Percentiles rank a stretch among this genome's conserved stretches.
Evolutionary conservation across 2,113 vertebrate genomes (phyloP).

Genomic region (Saiga tatarica): DNA sequence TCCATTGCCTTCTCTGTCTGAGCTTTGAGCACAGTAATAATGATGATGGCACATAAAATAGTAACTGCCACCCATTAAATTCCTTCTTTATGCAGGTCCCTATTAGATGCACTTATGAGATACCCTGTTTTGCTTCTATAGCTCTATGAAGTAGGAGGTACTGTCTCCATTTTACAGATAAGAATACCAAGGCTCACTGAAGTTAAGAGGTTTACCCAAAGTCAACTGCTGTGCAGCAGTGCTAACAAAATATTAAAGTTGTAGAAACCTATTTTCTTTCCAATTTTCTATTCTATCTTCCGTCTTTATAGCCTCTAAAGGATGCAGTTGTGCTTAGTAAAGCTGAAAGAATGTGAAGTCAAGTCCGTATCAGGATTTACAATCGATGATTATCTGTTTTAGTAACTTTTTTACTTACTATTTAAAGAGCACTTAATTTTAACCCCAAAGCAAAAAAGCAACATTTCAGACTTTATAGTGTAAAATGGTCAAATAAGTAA

Average conservation of each 20-base stretch:
- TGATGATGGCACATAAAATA: neutral
- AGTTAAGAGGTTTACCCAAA: neutral
- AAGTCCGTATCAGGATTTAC: neutral
- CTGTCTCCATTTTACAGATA: slow-evolving; percentile 15
- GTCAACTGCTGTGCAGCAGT: neutral
- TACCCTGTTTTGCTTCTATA: neutral
- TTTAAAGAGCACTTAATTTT: slow-evolving; percentile 47
- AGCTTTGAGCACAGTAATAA: neutral
- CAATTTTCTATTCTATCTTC: neutral
- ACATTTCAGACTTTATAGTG: neutral
- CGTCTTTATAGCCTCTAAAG: neutral
- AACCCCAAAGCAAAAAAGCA: slow-evolving; percentile 1
- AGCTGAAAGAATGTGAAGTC: neutral
- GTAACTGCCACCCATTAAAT: neutral
- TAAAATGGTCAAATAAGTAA: slow-evolving; percentile 48
- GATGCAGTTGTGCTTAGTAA: neutral
- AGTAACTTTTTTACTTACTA: slow-evolving; percentile 35
- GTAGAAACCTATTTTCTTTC: neutral
- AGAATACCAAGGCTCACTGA: neutral
- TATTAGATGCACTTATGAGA: neutral
- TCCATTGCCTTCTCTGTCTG: neutral
- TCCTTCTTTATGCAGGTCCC: neutral
- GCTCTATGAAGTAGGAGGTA: neutral
- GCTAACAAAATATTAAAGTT: neutral
- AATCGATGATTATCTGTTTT: slow-evolving; percentile 27